These are phyloP conservation scores for Sinhomidia bicolor DNA, from an alignment of 2,888 invertebrate species.

Conservation along the genomic window DNA sequence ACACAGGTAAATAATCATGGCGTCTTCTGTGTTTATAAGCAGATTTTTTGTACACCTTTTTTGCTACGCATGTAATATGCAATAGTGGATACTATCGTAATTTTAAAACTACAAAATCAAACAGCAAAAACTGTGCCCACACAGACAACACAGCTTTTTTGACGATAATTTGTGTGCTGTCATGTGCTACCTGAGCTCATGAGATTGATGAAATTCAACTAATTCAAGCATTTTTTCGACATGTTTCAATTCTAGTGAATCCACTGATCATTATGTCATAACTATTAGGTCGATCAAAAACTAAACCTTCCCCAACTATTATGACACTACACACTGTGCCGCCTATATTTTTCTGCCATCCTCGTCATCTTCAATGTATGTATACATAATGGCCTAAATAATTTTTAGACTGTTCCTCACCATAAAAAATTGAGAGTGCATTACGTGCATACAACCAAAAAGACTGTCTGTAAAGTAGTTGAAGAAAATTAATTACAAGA, in stretches of 20 bases:
- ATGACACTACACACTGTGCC: not conserved
- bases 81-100: too few species aligned
- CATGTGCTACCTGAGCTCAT: not conserved
- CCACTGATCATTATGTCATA: constrained; percentile 44
- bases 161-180: not conserved
- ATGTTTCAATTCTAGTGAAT: constrained; percentile 16
- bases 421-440: too few species aligned
- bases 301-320: constrained; percentile 31
- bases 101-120: not conserved
- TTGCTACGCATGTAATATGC: too few species aligned
- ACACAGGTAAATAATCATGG: too few species aligned
- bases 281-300: constrained; percentile 48
- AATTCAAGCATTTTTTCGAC: not conserved
- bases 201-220: too few species aligned
- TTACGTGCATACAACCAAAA: too few species aligned
- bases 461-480: too few species aligned
- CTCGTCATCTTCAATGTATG: not conserved
- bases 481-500: too few species aligned
- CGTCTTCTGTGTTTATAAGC: too few species aligned
- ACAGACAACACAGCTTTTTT: not conserved
- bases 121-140: not conserved
- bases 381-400: constrained; percentile 12
- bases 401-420: too few species aligned
- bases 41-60: too few species aligned
- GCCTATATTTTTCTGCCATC: not conserved